A percentile compares a stretch with the other conserved stretches of the same genome.
phyloP scores from a whole-genome alignment of 2,888 invertebrate species.

The Chrysolina haemoptera region DNA sequence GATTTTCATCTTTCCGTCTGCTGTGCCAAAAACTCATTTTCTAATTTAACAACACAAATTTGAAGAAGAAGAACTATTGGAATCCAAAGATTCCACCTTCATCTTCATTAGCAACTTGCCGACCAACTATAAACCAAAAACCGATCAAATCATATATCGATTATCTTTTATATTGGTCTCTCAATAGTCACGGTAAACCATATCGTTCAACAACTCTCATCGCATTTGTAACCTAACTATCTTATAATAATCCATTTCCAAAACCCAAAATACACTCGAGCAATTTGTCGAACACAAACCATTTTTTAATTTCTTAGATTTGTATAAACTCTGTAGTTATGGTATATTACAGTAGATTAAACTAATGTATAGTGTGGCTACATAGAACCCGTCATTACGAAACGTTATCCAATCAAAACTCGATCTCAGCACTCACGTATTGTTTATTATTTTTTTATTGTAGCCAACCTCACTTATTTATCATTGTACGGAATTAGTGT shows the following conservation, averaged over 20 bases:
- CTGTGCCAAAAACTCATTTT: no score
- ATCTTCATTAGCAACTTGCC: not conserved
- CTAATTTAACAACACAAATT: no score
- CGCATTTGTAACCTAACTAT: conserved; percentile 33
- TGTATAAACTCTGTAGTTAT: conserved; percentile 59
- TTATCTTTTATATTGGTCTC: not conserved
- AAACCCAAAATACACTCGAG: conserved; percentile 50
- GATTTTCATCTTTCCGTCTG: no score
- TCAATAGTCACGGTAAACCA: not conserved
- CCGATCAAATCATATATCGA: not conserved
- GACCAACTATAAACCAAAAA: not conserved
- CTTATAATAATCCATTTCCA: conserved; percentile 53
- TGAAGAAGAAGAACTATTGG: no score
- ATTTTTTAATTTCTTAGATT: conserved; percentile 60
- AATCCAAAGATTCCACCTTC: not conserved
- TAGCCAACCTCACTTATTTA: conserved; percentile 39
- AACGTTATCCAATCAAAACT: conserved; percentile 60
- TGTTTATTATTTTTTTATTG: conserved; percentile 46
- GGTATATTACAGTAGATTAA: conserved; percentile 59
- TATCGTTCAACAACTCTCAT: conserved; percentile 18
- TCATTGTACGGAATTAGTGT: conserved; percentile 40
- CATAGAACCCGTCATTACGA: conserved; percentile 60
- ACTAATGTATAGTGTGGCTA: conserved; percentile 63
- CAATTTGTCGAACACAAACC: conserved; percentile 58
- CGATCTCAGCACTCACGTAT: conserved; percentile 61